Conservation (phyloP, 2,888 invertebrate species). For the Andrena trimmerana region DNA sequence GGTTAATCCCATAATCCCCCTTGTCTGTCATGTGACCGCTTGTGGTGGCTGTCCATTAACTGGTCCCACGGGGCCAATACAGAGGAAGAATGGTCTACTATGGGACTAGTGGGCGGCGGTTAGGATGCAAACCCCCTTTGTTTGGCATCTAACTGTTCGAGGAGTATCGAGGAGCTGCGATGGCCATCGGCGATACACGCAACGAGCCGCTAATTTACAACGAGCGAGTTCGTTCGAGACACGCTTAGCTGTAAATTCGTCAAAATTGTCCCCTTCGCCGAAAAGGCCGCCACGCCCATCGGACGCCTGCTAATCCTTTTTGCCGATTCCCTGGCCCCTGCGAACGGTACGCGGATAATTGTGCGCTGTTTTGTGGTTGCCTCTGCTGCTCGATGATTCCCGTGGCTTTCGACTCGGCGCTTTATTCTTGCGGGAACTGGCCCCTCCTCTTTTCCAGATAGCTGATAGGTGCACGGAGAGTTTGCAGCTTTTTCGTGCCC, state of each 20-base stretch:
- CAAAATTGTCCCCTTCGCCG: neutral
- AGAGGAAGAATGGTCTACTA: neutral
- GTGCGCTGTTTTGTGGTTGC: neutral
- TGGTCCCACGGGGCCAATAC: conserved; percentile 37
- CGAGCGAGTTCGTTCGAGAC: neutral
- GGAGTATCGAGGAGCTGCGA: neutral
- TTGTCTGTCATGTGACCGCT: conserved; percentile 39
- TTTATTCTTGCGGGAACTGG: neutral
- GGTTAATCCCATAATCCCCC: conserved; percentile 67
- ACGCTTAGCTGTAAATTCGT: conserved; percentile 38
- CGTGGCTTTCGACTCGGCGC: neutral
- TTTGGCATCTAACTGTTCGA: neutral
- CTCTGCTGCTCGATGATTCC: neutral
- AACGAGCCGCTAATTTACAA: conserved; percentile 21
- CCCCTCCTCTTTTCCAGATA: neutral
- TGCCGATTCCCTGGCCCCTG: conserved; percentile 11
- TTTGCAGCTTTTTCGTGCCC: neutral
- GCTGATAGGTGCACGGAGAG: neutral
- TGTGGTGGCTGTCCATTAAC: conserved; percentile 42
- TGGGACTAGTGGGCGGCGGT: conserved; percentile 20
- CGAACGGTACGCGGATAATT: conserved; percentile 4
- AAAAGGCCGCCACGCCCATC: conserved; percentile 15
- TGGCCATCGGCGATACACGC: neutral
- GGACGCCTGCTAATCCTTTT: conserved; percentile 17
- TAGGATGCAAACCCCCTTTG: neutral